These are phyloP conservation scores for Thomomys bottae DNA, from an alignment of 2,113 vertebrate genomes.

Conservation along the genomic window DNA sequence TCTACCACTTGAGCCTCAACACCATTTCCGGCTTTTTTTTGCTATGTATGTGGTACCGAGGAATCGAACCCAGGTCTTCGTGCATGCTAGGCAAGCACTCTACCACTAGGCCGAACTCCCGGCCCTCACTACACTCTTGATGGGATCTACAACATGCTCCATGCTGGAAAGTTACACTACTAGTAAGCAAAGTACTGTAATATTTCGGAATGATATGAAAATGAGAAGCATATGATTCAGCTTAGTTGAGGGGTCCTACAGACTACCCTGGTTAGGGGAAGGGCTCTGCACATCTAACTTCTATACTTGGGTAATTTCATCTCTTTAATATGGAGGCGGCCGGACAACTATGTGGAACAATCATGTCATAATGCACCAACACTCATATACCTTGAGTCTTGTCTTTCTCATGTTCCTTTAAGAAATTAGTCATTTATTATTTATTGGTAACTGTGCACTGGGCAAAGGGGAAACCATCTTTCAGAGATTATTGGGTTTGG, in stretches of 20 bases:
- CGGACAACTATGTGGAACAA: background rate
- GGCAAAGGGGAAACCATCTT: slow-evolving; percentile 19
- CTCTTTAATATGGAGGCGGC: background rate
- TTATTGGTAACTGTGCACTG: background rate
- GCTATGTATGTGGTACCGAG: too few relatives aligned
- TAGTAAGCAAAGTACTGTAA: slow-evolving; percentile 1
- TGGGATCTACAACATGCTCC: background rate
- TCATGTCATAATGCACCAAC: background rate
- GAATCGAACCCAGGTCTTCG: too few relatives aligned
- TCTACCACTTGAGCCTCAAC: too few relatives aligned
- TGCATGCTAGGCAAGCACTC: too few relatives aligned
- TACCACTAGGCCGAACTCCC: too few relatives aligned
- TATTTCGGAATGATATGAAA: slow-evolving; percentile 33
- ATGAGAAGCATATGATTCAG: background rate
- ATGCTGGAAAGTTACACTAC: background rate
- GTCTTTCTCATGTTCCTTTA: background rate
- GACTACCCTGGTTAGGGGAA: background rate
- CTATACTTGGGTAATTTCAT: background rate
- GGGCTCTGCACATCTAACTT: background rate
- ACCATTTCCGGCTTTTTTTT: too few relatives aligned
- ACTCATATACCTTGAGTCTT: background rate
- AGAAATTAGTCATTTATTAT: background rate
- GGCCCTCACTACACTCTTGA: background rate
- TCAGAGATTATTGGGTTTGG: background rate
- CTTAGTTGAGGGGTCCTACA: background rate